Conservation (phyloP, 53 echinoderm and acorn worm genomes). For the Arbacia lixula region DNA sequence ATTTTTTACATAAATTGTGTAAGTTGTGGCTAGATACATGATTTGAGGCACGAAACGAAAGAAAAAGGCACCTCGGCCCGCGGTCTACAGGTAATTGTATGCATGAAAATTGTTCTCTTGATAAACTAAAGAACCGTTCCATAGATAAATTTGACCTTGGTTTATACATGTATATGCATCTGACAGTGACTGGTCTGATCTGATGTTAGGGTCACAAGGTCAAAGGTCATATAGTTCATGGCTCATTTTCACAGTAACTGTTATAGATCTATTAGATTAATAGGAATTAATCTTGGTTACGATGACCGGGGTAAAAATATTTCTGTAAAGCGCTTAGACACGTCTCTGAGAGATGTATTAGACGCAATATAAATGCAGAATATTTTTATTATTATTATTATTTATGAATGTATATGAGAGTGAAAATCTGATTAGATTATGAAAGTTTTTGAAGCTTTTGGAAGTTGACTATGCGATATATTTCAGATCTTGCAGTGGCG, state of each 20-base stretch:
- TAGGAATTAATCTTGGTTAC: conserved; percentile 9
- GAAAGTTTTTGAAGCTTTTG: not conserved
- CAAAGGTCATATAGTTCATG: not conserved
- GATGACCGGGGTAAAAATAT: too few relatives aligned
- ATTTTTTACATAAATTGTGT: too few relatives aligned
- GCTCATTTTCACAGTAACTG: conserved; percentile 35
- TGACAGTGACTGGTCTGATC: conserved; percentile 23
- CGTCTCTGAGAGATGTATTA: too few relatives aligned
- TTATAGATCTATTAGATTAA: conserved; percentile 17
- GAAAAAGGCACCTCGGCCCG: too few relatives aligned
- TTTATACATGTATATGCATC: not conserved
- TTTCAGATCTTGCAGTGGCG: too few relatives aligned
- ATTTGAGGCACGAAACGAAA: too few relatives aligned
- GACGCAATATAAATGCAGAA: too few relatives aligned
- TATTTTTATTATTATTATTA: too few relatives aligned
- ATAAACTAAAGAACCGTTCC: not conserved
- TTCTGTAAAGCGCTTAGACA: too few relatives aligned
- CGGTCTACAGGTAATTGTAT: conserved; percentile 11
- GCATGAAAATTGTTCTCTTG: conserved; percentile 17
- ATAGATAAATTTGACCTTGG: conserved; percentile 5
- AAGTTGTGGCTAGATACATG: too few relatives aligned
- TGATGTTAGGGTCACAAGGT: too few relatives aligned
- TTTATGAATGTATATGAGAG: conserved; percentile 28
- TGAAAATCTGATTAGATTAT: conserved; percentile 21
- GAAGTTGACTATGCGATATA: conserved; percentile 17